These are phyloP conservation scores for Coregonus clupeaformis DNA, from an alignment of 2,113 vertebrate species.

Conservation along the genomic window DNA sequence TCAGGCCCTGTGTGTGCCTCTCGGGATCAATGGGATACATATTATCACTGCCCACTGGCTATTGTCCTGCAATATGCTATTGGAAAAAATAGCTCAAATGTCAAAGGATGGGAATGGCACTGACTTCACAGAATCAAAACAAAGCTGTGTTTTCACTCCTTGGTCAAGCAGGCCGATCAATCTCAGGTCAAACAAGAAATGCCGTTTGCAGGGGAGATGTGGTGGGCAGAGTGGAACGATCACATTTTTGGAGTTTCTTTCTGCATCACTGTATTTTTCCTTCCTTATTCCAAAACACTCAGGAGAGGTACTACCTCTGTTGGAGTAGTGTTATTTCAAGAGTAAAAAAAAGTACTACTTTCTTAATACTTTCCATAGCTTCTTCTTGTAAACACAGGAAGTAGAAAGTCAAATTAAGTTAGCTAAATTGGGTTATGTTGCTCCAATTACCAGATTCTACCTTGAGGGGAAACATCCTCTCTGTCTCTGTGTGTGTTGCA, in stretches of 20 bases:
- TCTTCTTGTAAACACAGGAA: conserved; percentile 60
- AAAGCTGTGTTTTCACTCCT: conserved; percentile 66
- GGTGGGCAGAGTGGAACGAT: conserved; percentile 49
- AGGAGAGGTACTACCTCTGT: not conserved
- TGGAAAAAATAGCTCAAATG: conserved; percentile 63
- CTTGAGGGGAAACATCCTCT: not conserved
- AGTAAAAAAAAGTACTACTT: not conserved
- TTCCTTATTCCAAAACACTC: conserved; percentile 17
- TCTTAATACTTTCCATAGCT: conserved; percentile 1
- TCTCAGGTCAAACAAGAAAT: conserved; percentile 63
- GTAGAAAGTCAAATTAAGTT: conserved; percentile 71
- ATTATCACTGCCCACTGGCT: conserved; percentile 54
- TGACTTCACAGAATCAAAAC: conserved; percentile 54
- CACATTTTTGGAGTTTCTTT: conserved; percentile 53
- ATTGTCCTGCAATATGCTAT: conserved; percentile 62
- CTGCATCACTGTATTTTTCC: conserved; percentile 37
- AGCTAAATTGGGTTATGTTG: conserved; percentile 64
- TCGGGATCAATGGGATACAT: conserved; percentile 43
- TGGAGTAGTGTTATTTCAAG: not conserved
- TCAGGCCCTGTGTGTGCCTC: no score
- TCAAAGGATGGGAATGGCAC: conserved; percentile 69
- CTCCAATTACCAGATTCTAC: conserved; percentile 53
- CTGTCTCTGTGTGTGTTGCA: no score
- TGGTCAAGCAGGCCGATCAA: conserved; percentile 40
- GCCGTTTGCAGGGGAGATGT: conserved; percentile 34